These are phyloP conservation scores for Melanotaenia boesemani DNA, from an alignment of 2,797 vertebrate species.

Conservation along the genomic window DNA sequence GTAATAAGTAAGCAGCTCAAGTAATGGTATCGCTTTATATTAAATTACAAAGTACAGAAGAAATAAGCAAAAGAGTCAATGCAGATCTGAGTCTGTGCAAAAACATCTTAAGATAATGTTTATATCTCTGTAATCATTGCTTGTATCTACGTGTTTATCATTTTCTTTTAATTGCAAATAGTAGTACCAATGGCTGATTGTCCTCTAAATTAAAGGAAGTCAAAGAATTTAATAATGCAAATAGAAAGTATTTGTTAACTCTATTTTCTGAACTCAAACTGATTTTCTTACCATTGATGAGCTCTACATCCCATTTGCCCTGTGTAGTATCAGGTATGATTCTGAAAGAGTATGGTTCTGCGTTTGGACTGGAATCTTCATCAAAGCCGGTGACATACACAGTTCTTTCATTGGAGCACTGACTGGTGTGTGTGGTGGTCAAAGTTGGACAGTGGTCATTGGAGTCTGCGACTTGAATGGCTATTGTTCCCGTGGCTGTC, in stretches of 20 bases:
- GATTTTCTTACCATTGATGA: conserved; percentile 83
- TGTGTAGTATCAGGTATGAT: conserved; percentile 80
- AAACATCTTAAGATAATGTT: neutral
- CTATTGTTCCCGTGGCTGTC: conserved; percentile 91
- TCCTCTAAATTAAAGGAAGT: neutral
- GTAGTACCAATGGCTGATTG: neutral
- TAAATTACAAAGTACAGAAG: too few species aligned
- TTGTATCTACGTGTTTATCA: neutral
- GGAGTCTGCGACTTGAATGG: conserved; percentile 84
- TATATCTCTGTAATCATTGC: neutral
- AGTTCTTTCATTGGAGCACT: conserved; percentile 81
- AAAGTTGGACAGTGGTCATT: conserved; percentile 93
- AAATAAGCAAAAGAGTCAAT: too few species aligned
- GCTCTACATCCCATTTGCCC: conserved; percentile 85
- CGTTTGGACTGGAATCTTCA: conserved; percentile 83
- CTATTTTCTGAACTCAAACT: neutral
- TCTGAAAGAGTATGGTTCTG: conserved; percentile 86
- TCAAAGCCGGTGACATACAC: conserved; percentile 86
- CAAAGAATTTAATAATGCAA: too few species aligned
- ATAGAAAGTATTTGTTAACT: too few species aligned
- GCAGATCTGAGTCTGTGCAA: too few species aligned
- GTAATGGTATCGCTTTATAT: too few species aligned
- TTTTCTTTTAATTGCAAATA: neutral
- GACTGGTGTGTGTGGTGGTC: conserved; percentile 64
- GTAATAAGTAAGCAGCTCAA: too few species aligned